These are phyloP conservation scores for Notechis scutatus DNA, from an alignment of 2,113 vertebrate genomes.

Conservation along the genomic window DNA sequence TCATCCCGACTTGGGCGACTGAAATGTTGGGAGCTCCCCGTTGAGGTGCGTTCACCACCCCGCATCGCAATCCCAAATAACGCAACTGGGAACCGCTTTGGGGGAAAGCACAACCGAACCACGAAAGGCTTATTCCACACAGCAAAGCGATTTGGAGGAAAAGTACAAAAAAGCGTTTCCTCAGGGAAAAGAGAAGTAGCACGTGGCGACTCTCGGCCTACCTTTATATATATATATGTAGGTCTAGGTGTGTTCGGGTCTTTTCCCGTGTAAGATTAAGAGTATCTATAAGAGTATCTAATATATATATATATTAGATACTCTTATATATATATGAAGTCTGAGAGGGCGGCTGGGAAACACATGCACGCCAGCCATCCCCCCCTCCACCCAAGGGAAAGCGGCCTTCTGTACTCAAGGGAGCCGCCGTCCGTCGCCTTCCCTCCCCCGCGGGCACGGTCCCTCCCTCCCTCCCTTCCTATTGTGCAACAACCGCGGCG, in stretches of 20 bases:
- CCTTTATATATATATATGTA: no score
- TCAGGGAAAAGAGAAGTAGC: background rate
- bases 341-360: background rate
- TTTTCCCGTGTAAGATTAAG: no score
- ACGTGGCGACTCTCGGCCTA: background rate
- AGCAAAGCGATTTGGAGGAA: background rate
- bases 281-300: no score
- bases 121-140: background rate
- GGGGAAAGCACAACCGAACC: background rate
- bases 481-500: conserved; percentile 46
- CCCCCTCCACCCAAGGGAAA: no score
- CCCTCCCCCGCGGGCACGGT: background rate
- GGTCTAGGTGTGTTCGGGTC: no score
- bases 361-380: background rate
- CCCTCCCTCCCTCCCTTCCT: conserved; percentile 7
- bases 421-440: background rate
- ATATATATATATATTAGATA: no score
- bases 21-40: no score
- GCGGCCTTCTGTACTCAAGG: background rate
- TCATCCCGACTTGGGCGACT: background rate
- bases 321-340: background rate
- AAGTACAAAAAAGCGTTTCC: background rate
- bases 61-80: background rate
- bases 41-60: background rate
- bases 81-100: no score